Percentiles rank a stretch among this genome's conserved stretches.
These are phyloP conservation scores for Drosophila ercepeae DNA, from an alignment of 1,140 invertebrate species.

Conservation along the genomic window DNA sequence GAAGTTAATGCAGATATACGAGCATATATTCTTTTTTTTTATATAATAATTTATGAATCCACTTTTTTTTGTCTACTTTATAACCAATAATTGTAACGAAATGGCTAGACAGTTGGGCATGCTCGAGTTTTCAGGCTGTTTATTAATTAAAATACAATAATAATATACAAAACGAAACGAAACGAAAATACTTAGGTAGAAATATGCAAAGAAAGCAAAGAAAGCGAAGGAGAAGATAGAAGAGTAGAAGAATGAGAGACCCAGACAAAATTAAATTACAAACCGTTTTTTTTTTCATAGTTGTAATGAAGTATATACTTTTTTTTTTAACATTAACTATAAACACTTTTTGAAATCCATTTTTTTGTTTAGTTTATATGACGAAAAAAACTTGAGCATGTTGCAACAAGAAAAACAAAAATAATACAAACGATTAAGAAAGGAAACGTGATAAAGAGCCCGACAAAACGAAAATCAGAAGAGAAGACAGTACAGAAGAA, in stretches of 20 bases:
- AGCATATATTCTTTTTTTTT: constrained; percentile 55
- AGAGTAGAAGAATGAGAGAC: constrained; percentile 22
- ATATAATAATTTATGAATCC: constrained; percentile 69
- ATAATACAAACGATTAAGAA: constrained; percentile 36
- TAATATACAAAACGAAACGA: constrained; percentile 10
- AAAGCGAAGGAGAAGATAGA: background rate
- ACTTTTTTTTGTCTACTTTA: constrained; percentile 59
- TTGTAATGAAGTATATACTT: constrained; percentile 35
- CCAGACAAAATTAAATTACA: constrained; percentile 44
- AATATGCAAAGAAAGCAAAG: background rate
- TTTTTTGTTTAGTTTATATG: constrained; percentile 50
- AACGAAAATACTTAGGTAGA: constrained; percentile 23
- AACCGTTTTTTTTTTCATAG: constrained; percentile 41
- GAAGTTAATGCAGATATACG: constrained; percentile 60
- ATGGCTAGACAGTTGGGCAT: constrained; percentile 36
- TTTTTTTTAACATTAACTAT: constrained; percentile 40
- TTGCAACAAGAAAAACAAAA: constrained; percentile 26
- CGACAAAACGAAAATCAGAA: constrained; percentile 30
- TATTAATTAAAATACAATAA: constrained; percentile 22
- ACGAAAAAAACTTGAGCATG: constrained; percentile 43
- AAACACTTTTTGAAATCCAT: constrained; percentile 31
- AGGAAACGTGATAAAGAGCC: constrained; percentile 50
- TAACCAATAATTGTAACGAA: constrained; percentile 28
- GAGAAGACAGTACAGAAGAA: constrained; percentile 7
- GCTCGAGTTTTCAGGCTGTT: constrained; percentile 56